A percentile compares a stretch with the other conserved stretches of the same genome.
Conservation (phyloP, 2,888 invertebrate genomes). For the Eupsilia transversa region DNA sequence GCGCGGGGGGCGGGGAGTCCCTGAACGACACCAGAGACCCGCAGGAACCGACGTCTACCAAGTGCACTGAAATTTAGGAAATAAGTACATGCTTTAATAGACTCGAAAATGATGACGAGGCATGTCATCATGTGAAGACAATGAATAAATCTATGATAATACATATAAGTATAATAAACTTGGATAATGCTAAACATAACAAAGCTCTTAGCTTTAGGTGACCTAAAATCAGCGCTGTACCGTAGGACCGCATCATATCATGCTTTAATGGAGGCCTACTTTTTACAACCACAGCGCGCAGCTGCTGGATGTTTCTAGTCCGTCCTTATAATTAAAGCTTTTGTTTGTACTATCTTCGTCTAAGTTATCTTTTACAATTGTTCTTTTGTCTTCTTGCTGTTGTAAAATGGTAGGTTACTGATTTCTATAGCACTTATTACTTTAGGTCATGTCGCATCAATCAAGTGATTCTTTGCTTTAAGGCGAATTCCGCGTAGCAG, state of each 20-base stretch:
- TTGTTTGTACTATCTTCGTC: neutral
- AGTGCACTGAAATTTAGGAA: constrained; percentile 79
- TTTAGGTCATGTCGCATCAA: neutral
- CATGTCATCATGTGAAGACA: neutral
- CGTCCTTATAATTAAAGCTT: neutral
- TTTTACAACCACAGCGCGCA: neutral
- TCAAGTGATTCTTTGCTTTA: neutral
- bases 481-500: neutral
- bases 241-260: neutral
- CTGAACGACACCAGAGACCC: constrained; percentile 88
- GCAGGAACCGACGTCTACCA: constrained; percentile 87
- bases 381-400: neutral
- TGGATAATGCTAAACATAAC: neutral
- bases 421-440: neutral
- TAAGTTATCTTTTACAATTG: neutral
- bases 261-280: neutral
- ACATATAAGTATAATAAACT: no score
- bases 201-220: neutral
- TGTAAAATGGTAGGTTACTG: neutral
- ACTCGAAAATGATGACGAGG: neutral
- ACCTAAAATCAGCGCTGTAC: neutral
- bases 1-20: constrained; percentile 87
- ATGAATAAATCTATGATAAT: neutral
- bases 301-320: neutral
- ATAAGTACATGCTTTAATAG: neutral